These are phyloP conservation scores for Peribatodes rhomboidaria DNA, from an alignment of 2,888 invertebrate genomes.

Conservation along the genomic window DNA sequence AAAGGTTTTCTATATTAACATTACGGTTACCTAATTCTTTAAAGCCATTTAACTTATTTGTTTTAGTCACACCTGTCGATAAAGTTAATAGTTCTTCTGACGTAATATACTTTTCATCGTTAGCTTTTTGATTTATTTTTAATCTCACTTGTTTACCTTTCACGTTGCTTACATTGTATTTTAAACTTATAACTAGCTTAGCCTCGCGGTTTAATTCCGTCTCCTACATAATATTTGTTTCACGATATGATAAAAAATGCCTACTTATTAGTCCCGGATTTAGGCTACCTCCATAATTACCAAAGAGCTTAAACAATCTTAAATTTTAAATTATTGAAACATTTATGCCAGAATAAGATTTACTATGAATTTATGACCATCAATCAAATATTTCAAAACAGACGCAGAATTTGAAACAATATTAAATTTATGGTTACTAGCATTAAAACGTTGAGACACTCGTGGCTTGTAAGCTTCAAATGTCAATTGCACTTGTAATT, in stretches of 20 bases:
- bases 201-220: too few relatives aligned
- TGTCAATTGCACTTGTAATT: conserved; percentile 3
- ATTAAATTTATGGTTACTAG: background rate
- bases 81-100: conserved; percentile 15
- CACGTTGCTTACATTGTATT: background rate
- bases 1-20: background rate
- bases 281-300: too few relatives aligned
- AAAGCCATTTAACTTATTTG: conserved; percentile 7
- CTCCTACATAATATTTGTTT: too few relatives aligned
- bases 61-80: conserved; percentile 9
- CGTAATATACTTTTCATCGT: conserved; percentile 3
- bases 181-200: too few relatives aligned
- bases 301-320: too few relatives aligned
- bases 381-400: background rate
- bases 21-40: background rate
- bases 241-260: too few relatives aligned
- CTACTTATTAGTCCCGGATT: too few relatives aligned
- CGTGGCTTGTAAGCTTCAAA: conserved; percentile 10
- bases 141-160: background rate
- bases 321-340: too few relatives aligned
- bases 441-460: conserved; percentile 3
- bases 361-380: background rate
- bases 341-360: background rate
- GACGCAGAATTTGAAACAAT: background rate
- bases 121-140: conserved; percentile 8